These are phyloP conservation scores for Puma concolor DNA, from an alignment of 2,113 vertebrate species.

Conservation along the genomic window DNA sequence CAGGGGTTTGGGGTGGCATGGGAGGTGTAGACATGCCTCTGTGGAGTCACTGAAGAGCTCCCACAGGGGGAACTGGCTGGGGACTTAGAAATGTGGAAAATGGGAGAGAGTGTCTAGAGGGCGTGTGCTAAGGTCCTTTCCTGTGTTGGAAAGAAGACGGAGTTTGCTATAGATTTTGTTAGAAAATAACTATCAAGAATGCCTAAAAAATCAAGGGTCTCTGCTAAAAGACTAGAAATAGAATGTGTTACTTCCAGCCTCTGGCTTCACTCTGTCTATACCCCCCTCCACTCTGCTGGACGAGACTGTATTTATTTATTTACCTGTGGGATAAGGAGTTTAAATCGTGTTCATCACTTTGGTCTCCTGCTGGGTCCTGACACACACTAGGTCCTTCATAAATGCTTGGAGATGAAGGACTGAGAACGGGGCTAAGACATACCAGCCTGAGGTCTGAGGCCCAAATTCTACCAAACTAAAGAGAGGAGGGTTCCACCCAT, in stretches of 20 bases:
- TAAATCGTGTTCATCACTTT: background rate
- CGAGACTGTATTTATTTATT: background rate
- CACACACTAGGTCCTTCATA: background rate
- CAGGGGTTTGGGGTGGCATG: accelerated
- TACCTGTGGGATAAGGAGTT: background rate
- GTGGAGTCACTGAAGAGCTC: background rate
- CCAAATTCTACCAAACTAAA: background rate
- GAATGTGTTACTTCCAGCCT: background rate
- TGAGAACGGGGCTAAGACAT: background rate
- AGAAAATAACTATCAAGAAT: background rate
- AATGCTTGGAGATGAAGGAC: background rate
- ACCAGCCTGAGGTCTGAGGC: background rate
- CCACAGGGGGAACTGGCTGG: background rate
- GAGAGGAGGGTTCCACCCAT: background rate
- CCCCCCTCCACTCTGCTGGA: background rate
- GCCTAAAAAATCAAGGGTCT: background rate
- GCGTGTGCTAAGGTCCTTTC: background rate
- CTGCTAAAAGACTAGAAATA: background rate
- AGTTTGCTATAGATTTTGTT: background rate
- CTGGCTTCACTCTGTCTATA: background rate
- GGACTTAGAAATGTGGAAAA: background rate
- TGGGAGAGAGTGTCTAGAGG: background rate
- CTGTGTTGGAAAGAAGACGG: background rate
- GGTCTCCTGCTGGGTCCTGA: background rate
- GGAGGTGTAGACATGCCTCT: background rate